Evolutionary conservation across 2,797 vertebrate species (phyloP), one percentile per base, ranked within the genome.

Genomic region (Pipistrellus nathusii): DNA sequence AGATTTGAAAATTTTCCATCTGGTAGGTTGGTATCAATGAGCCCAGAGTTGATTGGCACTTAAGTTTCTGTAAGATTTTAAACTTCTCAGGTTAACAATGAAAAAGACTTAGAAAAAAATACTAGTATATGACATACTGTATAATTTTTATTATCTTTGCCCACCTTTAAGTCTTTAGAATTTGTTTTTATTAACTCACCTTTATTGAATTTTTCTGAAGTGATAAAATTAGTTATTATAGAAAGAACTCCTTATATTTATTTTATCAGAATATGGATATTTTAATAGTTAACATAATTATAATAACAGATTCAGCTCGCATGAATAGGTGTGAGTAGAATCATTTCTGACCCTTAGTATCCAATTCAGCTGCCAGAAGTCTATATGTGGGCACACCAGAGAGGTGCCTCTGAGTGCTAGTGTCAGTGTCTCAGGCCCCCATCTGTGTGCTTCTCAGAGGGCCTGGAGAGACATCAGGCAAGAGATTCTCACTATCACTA

Each of bases 151-250:
- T 55, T 25, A 78, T 81, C 3, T 62, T 87, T 94, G 30, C 10
- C 23, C 3, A 44, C 12, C 10, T 82, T 44, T 6, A 62, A 10
- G 85, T 96, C 27, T 59, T 88, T 23, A 92, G 8, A 17, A 9
- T 32, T 64, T 83, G 20, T 41, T 90, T 81, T 80, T 51, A 64
- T 90, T 14, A 85, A 21, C 35, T 90, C 53, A 73, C n/a, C 12
- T 91, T 81, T 77, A 77, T 35, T 87, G 46, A 76, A 23, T 95
- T 13, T 88, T 95, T 92, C 25, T 23, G 38, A 82, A 85, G 35
- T 48, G 30, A 8, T 51, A 71, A 87, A 90, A 71, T 66, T 73
- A 25, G 30, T 41, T 94, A 77, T 88, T 51, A 35, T 85, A 73
- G 35, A 85, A 66, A 68, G 5, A 17, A 32, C 8, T 87, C 75